Percentiles rank a stretch among this genome's conserved stretches.
Evolutionary conservation across 2,113 vertebrate species (phyloP).

Genomic region (Lophochroa leadbeateri): DNA sequence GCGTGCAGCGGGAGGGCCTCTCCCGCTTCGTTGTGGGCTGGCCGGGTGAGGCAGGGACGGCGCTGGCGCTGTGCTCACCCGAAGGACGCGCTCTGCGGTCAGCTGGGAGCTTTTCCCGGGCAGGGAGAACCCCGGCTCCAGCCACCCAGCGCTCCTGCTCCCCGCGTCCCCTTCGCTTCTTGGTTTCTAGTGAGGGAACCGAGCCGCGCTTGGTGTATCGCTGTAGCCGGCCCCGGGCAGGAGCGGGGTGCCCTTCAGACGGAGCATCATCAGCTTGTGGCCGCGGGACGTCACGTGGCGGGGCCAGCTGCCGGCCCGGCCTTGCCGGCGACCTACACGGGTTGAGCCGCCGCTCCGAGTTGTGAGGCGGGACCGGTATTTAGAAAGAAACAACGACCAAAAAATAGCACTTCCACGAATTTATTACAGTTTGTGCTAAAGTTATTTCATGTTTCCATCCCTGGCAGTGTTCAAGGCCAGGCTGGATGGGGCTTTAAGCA

Average conservation of each 20-base stretch:
- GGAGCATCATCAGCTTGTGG: not conserved
- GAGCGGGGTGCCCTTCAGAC: not conserved
- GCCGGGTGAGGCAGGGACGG: no score
- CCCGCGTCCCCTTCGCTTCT: no score
- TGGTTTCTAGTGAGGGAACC: not conserved
- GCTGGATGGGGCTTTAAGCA: not conserved
- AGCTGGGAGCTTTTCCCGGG: no score
- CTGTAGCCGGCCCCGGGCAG: not conserved
- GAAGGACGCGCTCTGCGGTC: not conserved
- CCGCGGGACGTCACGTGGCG: not conserved
- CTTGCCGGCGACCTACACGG: accelerated
- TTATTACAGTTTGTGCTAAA: not conserved
- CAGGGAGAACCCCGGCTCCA: not conserved
- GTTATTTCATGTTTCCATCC: not conserved
- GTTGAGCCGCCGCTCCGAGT: not conserved
- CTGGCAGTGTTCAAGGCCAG: not conserved
- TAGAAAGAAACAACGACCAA: no score
- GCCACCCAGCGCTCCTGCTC: no score
- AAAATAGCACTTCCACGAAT: not conserved
- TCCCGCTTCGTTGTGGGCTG: not conserved
- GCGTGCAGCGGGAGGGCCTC: not conserved
- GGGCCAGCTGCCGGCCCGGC: not conserved
- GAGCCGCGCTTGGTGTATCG: no score
- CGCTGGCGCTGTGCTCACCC: not conserved
- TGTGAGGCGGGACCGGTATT: not conserved